Base-by-base conservation (phyloP, 1,140 invertebrate species). In the Gonatopus flavifemur region DNA sequence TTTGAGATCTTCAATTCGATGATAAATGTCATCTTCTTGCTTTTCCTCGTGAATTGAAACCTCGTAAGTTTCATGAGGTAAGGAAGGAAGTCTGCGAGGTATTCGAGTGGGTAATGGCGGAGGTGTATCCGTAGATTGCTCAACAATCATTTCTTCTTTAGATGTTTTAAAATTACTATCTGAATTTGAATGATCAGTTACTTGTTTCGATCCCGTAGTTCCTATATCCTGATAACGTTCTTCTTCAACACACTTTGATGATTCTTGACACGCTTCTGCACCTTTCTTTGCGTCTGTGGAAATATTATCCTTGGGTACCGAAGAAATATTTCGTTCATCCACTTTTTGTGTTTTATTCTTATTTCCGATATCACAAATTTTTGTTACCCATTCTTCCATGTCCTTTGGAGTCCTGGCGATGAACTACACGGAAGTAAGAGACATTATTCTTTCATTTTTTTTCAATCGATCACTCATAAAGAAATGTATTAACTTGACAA, bases 21-120 rank as follows among this genome's bases (percentile, higher is more conserved):
- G 66, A 44, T 77, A 77, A 41, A 76, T 67, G 9, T 69, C 68
- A 13, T 76, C 75, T 7, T 75, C 67, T 2, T 76, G 68, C 10
- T 74, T 67, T 13, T 31, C 42, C 6, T 55, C 56, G 2, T 68
- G 58, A 0, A 52, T 32, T 0, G 55, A 50, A 5, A 52, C 50
- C 21, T 49, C 57, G 4, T 49, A 57, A 0, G 55, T 42, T 0
- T 36, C 3, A 0, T 21, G 16, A 0, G 75, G 74, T 8, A 75
- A 28, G 1, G 71, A 66, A 13, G 72, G 72, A 8, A 77, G 49
- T 50, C 60, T 52, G n/a, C 72, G 51, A 0, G 59, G 56, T 5
- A 60, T 64, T 49, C 74, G 55, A 1, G 63, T 49, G 0, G 71
- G 68, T 19, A 74, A 49, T 0, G 67, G 59, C 0, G 71, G 72